phyloP scores from a whole-genome alignment of 2,888 invertebrate species.

The Cheilosia grossa region DNA sequence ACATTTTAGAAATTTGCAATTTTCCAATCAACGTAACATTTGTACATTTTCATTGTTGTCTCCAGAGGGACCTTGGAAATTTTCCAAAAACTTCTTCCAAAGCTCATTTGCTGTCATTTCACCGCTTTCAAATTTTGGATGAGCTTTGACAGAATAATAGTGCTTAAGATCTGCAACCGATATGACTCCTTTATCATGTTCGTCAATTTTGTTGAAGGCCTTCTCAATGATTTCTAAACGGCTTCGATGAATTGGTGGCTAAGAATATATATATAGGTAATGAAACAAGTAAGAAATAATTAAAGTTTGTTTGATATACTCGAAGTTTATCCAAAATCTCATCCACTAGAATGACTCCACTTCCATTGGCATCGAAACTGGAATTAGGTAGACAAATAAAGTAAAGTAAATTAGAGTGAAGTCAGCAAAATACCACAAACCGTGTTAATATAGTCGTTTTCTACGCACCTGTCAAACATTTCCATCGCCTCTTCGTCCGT shows the following conservation, averaged over 20 bases:
- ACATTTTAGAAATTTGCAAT: background rate
- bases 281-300: background rate
- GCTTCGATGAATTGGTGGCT: slow-evolving; percentile 91
- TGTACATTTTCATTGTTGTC: slow-evolving; percentile 89
- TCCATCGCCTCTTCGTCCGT: slow-evolving; percentile 83
- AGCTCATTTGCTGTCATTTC: slow-evolving; percentile 93
- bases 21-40: background rate
- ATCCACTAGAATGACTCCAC: slow-evolving; percentile 92
- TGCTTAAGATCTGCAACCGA: slow-evolving; percentile 90
- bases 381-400: slow-evolving; percentile 41
- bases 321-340: slow-evolving; percentile 93
- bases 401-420: too few relatives aligned
- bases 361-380: slow-evolving; percentile 91
- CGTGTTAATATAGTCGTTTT: too few relatives aligned
- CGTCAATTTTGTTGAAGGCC: slow-evolving; percentile 94
- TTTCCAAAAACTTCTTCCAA: slow-evolving; percentile 90
- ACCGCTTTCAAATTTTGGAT: slow-evolving; percentile 93
- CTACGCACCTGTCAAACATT: slow-evolving; percentile 79
- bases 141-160: slow-evolving; percentile 91
- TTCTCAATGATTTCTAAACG: slow-evolving; percentile 89
- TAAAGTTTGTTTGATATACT: slow-evolving; percentile 84
- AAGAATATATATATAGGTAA: slow-evolving; percentile 54
- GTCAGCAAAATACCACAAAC: too few relatives aligned
- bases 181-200: slow-evolving; percentile 91
- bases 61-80: slow-evolving; percentile 89